phyloP scores from a whole-genome alignment of 37 sponge, comb jelly and placozoan genomes.

The Eunapius fragilis region DNA sequence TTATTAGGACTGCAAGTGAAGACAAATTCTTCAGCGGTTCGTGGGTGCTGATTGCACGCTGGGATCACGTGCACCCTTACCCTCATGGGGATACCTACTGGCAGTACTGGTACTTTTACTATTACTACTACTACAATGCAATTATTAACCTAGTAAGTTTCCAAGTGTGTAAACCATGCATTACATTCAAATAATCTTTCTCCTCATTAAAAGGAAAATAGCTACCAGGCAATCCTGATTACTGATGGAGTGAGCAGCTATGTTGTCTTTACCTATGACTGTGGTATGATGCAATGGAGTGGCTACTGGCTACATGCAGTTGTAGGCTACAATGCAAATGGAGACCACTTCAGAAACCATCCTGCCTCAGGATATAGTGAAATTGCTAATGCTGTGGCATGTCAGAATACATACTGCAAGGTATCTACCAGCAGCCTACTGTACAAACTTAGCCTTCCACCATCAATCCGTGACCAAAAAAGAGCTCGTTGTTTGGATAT shows the following conservation, averaged over 20 bases:
- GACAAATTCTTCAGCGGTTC: constrained; percentile 7
- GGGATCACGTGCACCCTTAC: constrained; percentile 51
- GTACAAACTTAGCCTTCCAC: constrained; percentile 20
- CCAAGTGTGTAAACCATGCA: neutral
- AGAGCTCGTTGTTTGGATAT: neutral
- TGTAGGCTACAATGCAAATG: constrained; percentile 51
- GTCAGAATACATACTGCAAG: neutral
- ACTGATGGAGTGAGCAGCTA: constrained; percentile 60
- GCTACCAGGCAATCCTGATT: constrained; percentile 65
- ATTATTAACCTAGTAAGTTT: neutral
- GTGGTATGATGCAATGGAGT: constrained; percentile 63
- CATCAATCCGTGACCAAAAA: neutral
- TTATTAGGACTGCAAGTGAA: neutral
- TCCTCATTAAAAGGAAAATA: constrained; percentile 23
- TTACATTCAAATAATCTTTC: neutral
- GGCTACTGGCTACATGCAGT: constrained; percentile 15
- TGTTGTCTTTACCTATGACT: constrained; percentile 69
- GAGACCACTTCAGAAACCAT: constrained; percentile 32
- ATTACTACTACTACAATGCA: neutral
- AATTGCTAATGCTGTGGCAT: constrained; percentile 5
- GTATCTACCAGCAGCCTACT: constrained; percentile 14
- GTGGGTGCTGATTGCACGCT: constrained; percentile 42
- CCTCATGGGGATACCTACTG: constrained; percentile 35
- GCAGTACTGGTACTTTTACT: constrained; percentile 1
- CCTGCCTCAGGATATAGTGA: constrained; percentile 7